phyloP scores from a whole-genome alignment of 2,888 invertebrate species.

The Protodeltote pygarga region DNA sequence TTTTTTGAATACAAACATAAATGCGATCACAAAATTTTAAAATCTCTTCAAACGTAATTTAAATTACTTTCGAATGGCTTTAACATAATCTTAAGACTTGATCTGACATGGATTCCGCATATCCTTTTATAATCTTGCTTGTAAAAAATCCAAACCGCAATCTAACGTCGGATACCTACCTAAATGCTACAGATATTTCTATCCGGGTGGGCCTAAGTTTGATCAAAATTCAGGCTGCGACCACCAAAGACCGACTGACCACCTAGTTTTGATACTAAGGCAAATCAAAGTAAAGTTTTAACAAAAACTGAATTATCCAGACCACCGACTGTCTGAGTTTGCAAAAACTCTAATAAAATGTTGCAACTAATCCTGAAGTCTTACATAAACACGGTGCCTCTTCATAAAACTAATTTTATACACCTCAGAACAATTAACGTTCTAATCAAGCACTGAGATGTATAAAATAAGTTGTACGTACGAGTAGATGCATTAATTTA shows the following conservation, averaged over 20 bases:
- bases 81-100: slow-evolving; percentile 29
- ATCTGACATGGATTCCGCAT: slow-evolving; percentile 29
- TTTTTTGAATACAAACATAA: too few species aligned
- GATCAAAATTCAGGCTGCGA: slow-evolving; percentile 45
- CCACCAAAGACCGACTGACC: slow-evolving; percentile 35
- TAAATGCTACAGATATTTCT: slow-evolving; percentile 57
- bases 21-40: slow-evolving; percentile 1
- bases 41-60: slow-evolving; percentile 19
- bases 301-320: slow-evolving; percentile 58
- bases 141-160: slow-evolving; percentile 42
- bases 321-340: slow-evolving; percentile 43
- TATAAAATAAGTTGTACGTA: too few species aligned
- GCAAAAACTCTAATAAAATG: slow-evolving; percentile 20
- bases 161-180: slow-evolving; percentile 43
- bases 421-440: too few species aligned
- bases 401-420: too few species aligned
- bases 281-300: slow-evolving; percentile 43
- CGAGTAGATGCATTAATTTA: too few species aligned
- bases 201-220: slow-evolving; percentile 51
- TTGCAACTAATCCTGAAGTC: slow-evolving; percentile 9
- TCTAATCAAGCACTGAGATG: too few species aligned
- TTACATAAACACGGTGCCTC: not conserved
- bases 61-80: slow-evolving; percentile 26
- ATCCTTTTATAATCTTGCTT: slow-evolving; percentile 33
- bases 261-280: slow-evolving; percentile 47